Percentiles rank a stretch among this genome's conserved stretches.
Evolutionary conservation across 2,797 vertebrate species (phyloP).

Genomic region (Diceros bicornis): DNA sequence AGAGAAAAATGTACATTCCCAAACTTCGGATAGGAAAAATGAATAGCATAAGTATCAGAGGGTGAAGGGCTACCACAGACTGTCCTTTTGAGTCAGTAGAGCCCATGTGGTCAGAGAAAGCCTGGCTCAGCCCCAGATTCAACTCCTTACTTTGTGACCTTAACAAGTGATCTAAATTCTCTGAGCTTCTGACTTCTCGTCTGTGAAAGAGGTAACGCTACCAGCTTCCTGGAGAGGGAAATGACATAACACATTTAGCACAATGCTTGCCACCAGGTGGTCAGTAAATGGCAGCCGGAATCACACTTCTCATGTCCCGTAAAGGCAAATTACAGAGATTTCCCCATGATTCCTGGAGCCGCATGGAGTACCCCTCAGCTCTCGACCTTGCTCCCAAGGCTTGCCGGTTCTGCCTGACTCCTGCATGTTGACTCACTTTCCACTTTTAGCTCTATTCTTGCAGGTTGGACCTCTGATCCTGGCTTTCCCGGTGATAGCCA

Average conservation of each 20-base stretch:
- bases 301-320: neutral
- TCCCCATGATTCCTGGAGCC: neutral
- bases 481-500: neutral
- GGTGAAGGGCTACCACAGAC: neutral
- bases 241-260: neutral
- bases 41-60: neutral
- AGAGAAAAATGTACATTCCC: neutral
- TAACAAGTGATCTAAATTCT: neutral
- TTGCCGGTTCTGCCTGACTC: neutral
- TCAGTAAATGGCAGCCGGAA: neutral
- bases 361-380: neutral
- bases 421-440: neutral
- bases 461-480: neutral
- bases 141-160: neutral
- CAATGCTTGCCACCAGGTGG: too few relatives aligned
- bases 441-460: neutral
- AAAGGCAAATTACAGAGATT: neutral
- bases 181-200: neutral
- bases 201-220: neutral
- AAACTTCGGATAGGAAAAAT: neutral
- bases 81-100: neutral
- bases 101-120: neutral
- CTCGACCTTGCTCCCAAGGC: neutral
- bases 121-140: neutral
- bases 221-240: neutral